Percentiles rank a stretch among this genome's conserved stretches.
Evolutionary conservation across 2,113 vertebrate species (phyloP).

Genomic region (Anolis sagrei): DNA sequence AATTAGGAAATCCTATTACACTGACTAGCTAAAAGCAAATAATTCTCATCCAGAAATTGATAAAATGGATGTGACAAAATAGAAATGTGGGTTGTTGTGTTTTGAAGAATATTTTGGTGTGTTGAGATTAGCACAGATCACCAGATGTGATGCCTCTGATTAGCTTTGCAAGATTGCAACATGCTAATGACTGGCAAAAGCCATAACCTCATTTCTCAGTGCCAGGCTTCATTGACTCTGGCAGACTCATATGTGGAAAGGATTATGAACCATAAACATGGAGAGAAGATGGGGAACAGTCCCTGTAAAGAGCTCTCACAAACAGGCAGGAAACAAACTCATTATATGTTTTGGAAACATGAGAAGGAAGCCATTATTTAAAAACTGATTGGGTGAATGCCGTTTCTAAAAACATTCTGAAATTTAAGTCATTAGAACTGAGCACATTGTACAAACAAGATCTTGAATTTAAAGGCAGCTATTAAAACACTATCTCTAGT

Average conservation of each 20-base stretch:
- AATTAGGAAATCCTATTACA: not conserved
- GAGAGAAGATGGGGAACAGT: not conserved
- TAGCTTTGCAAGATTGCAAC: not conserved
- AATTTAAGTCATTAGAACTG: not conserved
- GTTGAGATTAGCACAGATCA: not conserved
- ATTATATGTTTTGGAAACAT: not conserved
- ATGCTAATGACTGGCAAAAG: not conserved
- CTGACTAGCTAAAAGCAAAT: not conserved
- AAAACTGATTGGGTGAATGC: not conserved
- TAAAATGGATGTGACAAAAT: conserved; percentile 14
- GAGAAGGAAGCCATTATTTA: not conserved
- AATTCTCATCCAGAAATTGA: not conserved
- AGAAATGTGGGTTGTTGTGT: not conserved
- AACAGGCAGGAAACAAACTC: not conserved
- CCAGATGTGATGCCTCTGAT: not conserved
- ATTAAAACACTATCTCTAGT: too few relatives aligned
- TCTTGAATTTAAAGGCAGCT: not conserved
- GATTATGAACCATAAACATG: not conserved
- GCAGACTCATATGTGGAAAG: not conserved
- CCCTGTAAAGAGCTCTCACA: not conserved
- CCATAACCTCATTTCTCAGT: not conserved
- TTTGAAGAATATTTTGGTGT: not conserved
- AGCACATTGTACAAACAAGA: not conserved
- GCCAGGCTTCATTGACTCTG: not conserved
- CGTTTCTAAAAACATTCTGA: not conserved